phyloP scores from a whole-genome alignment of 2,797 vertebrate genomes.

The Oreochromis grahami region DNA sequence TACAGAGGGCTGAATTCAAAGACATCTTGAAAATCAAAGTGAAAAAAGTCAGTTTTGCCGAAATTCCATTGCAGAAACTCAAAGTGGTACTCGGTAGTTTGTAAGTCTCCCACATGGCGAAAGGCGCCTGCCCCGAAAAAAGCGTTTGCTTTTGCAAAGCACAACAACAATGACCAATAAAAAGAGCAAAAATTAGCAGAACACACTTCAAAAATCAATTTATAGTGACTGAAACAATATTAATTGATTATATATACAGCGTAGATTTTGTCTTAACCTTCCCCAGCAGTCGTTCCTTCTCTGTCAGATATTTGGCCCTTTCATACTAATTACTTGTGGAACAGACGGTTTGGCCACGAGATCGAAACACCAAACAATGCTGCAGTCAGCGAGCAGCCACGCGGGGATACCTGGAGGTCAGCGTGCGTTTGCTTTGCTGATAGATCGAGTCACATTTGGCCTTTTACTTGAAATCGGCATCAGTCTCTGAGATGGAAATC shows the following conservation, averaged over 20 bases:
- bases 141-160: neutral
- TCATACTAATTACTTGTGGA: neutral
- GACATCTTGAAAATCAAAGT: neutral
- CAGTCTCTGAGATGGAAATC: neutral
- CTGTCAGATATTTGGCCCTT: neutral
- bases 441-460: neutral
- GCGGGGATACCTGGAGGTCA: neutral
- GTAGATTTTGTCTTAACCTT: neutral
- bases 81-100: neutral
- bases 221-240: neutral
- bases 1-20: neutral
- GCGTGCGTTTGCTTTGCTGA: neutral
- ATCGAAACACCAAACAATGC: neutral
- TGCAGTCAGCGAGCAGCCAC: neutral
- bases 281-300: neutral
- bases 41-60: neutral
- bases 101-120: neutral
- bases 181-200: neutral
- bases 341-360: neutral
- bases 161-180: neutral
- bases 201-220: neutral
- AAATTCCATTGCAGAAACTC: neutral
- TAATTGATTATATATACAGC: neutral
- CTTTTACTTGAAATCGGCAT: neutral
- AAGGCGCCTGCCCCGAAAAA: neutral